phyloP scores from a whole-genome alignment of 2,888 invertebrate species.

The Tholera decimalis region DNA sequence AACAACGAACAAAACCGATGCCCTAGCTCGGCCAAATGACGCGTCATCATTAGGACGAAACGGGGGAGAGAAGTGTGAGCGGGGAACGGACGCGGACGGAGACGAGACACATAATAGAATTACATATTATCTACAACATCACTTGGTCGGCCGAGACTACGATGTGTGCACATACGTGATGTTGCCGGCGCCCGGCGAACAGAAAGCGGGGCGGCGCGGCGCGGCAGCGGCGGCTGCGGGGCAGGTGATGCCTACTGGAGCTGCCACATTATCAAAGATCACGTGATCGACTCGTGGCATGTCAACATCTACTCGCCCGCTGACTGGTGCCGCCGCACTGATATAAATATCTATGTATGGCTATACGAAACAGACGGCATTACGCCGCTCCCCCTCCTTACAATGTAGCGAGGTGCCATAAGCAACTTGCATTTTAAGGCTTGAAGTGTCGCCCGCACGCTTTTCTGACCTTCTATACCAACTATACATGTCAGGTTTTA shows the following conservation, averaged over 20 bases:
- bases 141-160: conserved; percentile 83
- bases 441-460: conserved; percentile 12
- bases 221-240: conserved; percentile 69
- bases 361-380: conserved; percentile 38
- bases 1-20: conserved; percentile 84
- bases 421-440: conserved; percentile 17
- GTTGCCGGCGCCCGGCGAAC: conserved; percentile 72
- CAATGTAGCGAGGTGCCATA: conserved; percentile 17
- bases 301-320: conserved; percentile 68
- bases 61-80: conserved; percentile 79
- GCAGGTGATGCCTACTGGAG: conserved; percentile 80
- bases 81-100: conserved; percentile 85
- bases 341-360: conserved; percentile 56
- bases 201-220: conserved; percentile 70
- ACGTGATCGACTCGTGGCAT: conserved; percentile 75
- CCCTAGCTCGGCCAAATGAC: conserved; percentile 85
- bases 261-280: conserved; percentile 77
- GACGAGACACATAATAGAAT: conserved; percentile 89
- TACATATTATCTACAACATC: conserved; percentile 88
- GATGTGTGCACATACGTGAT: conserved; percentile 73
- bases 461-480: neutral
- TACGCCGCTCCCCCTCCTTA: conserved; percentile 42
- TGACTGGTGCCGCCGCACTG: conserved; percentile 57
- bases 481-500: neutral
- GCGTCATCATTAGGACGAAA: conserved; percentile 83